These are phyloP conservation scores for Neopipo cinnamomea DNA, from an alignment of 2,113 vertebrate species.

Conservation along the genomic window DNA sequence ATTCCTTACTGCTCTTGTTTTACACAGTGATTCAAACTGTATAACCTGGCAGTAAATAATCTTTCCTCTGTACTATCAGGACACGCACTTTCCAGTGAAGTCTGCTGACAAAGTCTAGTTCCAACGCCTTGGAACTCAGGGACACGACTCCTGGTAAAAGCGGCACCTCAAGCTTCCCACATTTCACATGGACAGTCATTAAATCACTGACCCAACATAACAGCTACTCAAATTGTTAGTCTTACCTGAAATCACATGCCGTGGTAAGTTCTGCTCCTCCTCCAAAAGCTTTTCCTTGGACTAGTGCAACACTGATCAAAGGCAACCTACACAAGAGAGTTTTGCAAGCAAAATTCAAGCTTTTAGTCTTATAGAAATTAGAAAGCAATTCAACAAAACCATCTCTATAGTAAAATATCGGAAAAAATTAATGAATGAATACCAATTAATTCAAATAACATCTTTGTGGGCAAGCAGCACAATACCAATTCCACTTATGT, in stretches of 20 bases:
- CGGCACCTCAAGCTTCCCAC: neutral
- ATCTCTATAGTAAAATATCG: neutral
- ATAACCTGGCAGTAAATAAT: neutral
- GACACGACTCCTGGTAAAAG: neutral
- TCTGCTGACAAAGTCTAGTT: neutral
- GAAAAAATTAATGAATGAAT: too few relatives aligned
- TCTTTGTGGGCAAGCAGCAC: neutral
- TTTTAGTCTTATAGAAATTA: neutral
- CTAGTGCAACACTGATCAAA: slow-evolving; percentile 88
- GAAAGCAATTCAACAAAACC: neutral
- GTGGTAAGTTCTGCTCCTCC: slow-evolving; percentile 93
- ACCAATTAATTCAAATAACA: neutral
- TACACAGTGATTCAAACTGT: neutral
- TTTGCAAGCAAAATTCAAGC: neutral
- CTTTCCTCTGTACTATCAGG: neutral
- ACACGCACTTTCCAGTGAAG: neutral
- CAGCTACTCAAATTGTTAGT: neutral
- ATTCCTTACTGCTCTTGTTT: neutral
- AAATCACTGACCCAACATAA: neutral
- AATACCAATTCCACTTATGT: neutral
- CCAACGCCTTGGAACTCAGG: neutral
- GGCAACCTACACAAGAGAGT: slow-evolving; percentile 80
- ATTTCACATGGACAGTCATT: neutral
- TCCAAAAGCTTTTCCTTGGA: slow-evolving; percentile 90
- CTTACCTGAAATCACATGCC: slow-evolving; percentile 95